phyloP scores from a whole-genome alignment of 2,888 invertebrate genomes.

The Hydraecia micacea region DNA sequence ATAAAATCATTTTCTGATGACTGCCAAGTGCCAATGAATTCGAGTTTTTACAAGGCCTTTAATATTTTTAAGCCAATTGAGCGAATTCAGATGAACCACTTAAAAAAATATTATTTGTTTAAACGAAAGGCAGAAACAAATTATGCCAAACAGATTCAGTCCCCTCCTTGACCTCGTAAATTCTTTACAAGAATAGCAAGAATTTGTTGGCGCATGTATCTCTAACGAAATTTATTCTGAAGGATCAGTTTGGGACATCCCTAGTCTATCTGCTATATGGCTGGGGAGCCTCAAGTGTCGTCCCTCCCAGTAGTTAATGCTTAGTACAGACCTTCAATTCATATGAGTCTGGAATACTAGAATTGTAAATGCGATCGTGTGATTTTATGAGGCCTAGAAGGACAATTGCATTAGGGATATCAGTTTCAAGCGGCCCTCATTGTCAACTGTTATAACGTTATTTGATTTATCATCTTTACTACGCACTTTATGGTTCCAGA shows the following conservation, averaged over 20 bases:
- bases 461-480: constrained; percentile 21
- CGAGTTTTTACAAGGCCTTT: background rate
- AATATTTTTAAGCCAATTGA: constrained; percentile 2
- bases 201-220: constrained; percentile 57
- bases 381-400: constrained; percentile 50
- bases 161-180: constrained; percentile 52
- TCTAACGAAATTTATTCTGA: constrained; percentile 60
- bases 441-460: constrained; percentile 28
- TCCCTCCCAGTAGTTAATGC: constrained; percentile 50
- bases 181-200: constrained; percentile 55
- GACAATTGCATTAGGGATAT: constrained; percentile 48
- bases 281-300: constrained; percentile 51
- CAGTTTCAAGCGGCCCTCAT: constrained; percentile 19
- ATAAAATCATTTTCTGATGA: background rate
- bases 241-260: constrained; percentile 64
- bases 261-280: constrained; percentile 55
- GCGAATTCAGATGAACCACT: constrained; percentile 13
- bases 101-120: constrained; percentile 14
- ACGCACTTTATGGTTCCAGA: constrained; percentile 11
- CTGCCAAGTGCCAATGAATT: background rate
- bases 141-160: constrained; percentile 42
- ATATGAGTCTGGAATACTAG: constrained; percentile 57
- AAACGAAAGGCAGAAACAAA: constrained; percentile 36
- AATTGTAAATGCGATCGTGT: constrained; percentile 50
- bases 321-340: constrained; percentile 59